Base-by-base conservation (phyloP, 2,113 vertebrate species). In the Archilochus colubris region DNA sequence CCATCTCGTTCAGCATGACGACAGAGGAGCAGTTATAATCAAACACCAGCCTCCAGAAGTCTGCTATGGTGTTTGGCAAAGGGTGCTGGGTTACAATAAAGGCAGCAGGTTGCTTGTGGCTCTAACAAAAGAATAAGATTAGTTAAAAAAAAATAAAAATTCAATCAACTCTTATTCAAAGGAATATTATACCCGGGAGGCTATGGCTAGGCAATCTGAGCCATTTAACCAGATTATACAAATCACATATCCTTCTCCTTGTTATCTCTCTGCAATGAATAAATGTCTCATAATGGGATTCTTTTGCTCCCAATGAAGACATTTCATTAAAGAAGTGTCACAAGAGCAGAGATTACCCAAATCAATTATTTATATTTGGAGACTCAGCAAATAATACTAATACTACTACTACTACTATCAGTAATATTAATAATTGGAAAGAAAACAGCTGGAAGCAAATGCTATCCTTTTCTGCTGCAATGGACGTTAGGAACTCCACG, bases 31-130 rank as follows among this genome's bases (percentile, higher is more conserved):
- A 99, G 98, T 99, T 99, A 92, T 99, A 99, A 94, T 99, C 99
- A 23, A 99, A 99, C 96, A 99, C 99, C 96, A 99, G 97, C 97
- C 99, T 99, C 99, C 99, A 99, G 98, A 99, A 99, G 96, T 99
- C 99, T 3, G 99, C 97, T 91, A 99, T 97, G 12, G 99, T 99
- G 98, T 99, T 99, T 95, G 99, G 99, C 88, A 99, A 97, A 70
- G 99, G 99, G 95, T 99, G 99, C 70, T 99, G 99, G 70, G 99
- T 99, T 94, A 99, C 99, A 70, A 99, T 99, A 91, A 99, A 99
- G 97, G 99, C 99, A 10, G 99, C 99, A 33, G 99, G 99, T 98
- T 99, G 99, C 97, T 99, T 99, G 98, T 99, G 99, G 97, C 99
- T 99, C 99, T 99, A 97, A 93, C 91, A 97, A 97, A 97, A 93